Evolutionary conservation across 2,113 vertebrate species (phyloP).

Genomic region (Eubucco bourcierii): DNA sequence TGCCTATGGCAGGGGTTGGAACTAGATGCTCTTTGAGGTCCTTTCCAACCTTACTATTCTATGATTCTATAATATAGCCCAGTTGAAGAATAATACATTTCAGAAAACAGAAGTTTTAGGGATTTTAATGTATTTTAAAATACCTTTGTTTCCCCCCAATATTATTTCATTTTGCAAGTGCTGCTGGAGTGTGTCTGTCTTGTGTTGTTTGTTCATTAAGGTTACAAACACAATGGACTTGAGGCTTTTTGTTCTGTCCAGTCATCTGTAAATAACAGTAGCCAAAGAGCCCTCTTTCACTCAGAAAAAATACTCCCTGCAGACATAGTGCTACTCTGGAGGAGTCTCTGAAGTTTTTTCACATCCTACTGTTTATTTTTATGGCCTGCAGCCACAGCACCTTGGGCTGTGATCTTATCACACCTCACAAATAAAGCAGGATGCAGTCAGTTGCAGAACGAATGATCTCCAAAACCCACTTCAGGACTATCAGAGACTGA

Average conservation of each 20-base stretch:
- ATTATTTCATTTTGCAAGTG: not conserved
- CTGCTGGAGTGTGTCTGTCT: not conserved
- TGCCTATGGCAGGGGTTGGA: no score
- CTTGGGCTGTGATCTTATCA: not conserved
- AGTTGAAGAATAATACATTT: not conserved
- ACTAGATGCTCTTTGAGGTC: no score
- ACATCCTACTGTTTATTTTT: not conserved
- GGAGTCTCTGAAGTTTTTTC: not conserved
- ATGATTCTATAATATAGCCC: not conserved
- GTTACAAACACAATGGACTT: not conserved
- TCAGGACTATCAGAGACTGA: not conserved
- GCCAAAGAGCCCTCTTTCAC: not conserved
- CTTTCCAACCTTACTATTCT: no score
- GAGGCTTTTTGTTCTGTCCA: not conserved
- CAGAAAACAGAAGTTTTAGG: not conserved
- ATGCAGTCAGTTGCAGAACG: not conserved
- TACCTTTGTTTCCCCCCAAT: not conserved
- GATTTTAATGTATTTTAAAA: accelerated
- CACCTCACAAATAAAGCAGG: not conserved
- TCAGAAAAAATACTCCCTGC: not conserved
- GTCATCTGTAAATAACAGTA: not conserved
- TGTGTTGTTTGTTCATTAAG: not conserved
- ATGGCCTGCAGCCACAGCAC: not conserved
- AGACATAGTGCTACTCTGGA: not conserved
- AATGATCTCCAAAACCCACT: not conserved